A percentile compares a stretch with the other conserved stretches of the same genome.
Evolutionary conservation across 2,113 vertebrate genomes (phyloP).

Genomic region (Aegotheles bennettii): DNA sequence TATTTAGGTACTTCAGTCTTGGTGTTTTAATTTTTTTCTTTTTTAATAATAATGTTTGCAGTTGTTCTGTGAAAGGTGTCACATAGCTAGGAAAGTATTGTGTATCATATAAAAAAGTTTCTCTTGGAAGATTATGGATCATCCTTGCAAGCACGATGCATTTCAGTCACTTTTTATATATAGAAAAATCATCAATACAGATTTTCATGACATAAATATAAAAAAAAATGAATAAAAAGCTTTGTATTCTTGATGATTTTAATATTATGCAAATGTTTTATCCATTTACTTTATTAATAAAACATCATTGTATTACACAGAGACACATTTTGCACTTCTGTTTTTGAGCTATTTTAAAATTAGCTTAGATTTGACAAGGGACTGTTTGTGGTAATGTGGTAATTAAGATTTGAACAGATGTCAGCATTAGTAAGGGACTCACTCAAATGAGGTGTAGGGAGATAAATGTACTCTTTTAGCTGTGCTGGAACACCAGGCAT

Average conservation of each 20-base stretch:
- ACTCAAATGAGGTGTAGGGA: constrained; percentile 69
- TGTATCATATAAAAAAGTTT: neutral
- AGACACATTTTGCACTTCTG: constrained; percentile 54
- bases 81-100: neutral
- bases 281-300: constrained; percentile 24
- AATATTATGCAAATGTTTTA: neutral
- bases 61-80: neutral
- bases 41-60: neutral
- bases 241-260: neutral
- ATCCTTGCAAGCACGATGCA: neutral
- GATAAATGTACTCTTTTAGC: constrained; percentile 62
- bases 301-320: constrained; percentile 23
- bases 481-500: neutral
- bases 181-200: neutral
- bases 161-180: neutral
- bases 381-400: constrained; percentile 69
- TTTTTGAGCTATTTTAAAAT: constrained; percentile 65
- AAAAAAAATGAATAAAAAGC: neutral
- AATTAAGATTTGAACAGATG: constrained; percentile 77
- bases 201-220: neutral
- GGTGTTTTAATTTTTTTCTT: neutral
- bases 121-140: neutral
- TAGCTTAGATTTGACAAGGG: constrained; percentile 61
- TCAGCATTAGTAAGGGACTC: constrained; percentile 71
- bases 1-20: neutral